Conservation (phyloP, 2,888 invertebrate genomes). For the Psylliodes chrysocephalus region DNA sequence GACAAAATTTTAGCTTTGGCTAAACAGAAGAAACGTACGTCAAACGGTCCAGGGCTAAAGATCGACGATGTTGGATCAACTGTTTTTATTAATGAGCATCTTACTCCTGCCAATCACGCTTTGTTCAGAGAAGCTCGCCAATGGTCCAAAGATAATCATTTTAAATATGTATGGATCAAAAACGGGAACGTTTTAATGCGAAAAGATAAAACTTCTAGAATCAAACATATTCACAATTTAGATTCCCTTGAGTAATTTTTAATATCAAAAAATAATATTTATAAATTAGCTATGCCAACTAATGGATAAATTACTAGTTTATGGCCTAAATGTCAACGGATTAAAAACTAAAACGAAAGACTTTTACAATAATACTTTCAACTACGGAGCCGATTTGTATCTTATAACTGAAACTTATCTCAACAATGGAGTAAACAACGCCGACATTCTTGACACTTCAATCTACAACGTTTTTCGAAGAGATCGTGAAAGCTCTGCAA, state of each 20-base stretch:
- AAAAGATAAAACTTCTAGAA: slow-evolving; percentile 1
- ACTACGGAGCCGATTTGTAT: no score
- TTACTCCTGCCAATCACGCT: background rate
- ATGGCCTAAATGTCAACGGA: slow-evolving; percentile 15
- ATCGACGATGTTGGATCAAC: background rate
- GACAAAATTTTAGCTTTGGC: no score
- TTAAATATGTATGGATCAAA: slow-evolving; percentile 13
- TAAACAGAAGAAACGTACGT: background rate
- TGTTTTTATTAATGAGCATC: slow-evolving; percentile 10
- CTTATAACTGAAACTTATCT: no score
- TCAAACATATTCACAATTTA: background rate
- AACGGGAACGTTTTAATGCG: slow-evolving; percentile 2
- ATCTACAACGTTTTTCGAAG: slow-evolving; percentile 1
- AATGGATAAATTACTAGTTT: slow-evolving; percentile 15
- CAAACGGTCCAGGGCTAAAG: no score
- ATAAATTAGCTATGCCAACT: no score
- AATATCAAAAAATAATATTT: no score
- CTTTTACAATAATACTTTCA: background rate
- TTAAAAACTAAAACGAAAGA: background rate
- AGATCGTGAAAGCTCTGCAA: slow-evolving; percentile 5
- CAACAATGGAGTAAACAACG: no score
- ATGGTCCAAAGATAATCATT: slow-evolving; percentile 5
- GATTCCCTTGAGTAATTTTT: no score
- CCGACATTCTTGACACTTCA: background rate
- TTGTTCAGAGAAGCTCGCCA: slow-evolving; percentile 3